These are phyloP conservation scores for Rosalia funebris DNA, from an alignment of 2,888 invertebrate species.

Conservation along the genomic window DNA sequence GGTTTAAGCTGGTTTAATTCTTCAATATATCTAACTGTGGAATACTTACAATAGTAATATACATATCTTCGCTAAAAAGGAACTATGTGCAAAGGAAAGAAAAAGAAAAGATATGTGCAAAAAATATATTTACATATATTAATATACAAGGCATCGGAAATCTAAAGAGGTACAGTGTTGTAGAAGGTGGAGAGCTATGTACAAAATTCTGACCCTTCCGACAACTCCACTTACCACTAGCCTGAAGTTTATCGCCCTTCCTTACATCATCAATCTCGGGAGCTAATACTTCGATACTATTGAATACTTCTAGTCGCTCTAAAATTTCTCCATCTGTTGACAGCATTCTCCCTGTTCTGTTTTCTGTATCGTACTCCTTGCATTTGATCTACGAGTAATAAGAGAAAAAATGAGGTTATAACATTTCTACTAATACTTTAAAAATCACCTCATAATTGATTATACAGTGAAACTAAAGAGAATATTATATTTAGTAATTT, in stretches of 20 bases:
- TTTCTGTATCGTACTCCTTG: constrained; percentile 55
- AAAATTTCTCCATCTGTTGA: constrained; percentile 70
- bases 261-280: constrained; percentile 77
- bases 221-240: constrained; percentile 48
- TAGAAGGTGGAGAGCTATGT: constrained; percentile 35
- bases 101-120: constrained; percentile 25
- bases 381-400: constrained; percentile 61
- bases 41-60: too few relatives aligned
- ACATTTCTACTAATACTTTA: too few relatives aligned
- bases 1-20: too few relatives aligned
- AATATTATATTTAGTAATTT: too few relatives aligned
- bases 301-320: constrained; percentile 79
- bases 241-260: constrained; percentile 39
- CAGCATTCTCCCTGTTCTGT: constrained; percentile 58
- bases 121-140: constrained; percentile 25
- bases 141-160: constrained; percentile 19
- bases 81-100: constrained; percentile 26
- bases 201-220: constrained; percentile 34
- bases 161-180: neutral
- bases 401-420: too few relatives aligned
- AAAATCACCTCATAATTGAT: too few relatives aligned
- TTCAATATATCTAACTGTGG: too few relatives aligned
- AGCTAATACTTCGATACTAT: constrained; percentile 82
- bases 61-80: too few relatives aligned
- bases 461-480: too few relatives aligned